Conservation (phyloP, 2,797 vertebrate species). For the Pangasius larnaudii region DNA sequence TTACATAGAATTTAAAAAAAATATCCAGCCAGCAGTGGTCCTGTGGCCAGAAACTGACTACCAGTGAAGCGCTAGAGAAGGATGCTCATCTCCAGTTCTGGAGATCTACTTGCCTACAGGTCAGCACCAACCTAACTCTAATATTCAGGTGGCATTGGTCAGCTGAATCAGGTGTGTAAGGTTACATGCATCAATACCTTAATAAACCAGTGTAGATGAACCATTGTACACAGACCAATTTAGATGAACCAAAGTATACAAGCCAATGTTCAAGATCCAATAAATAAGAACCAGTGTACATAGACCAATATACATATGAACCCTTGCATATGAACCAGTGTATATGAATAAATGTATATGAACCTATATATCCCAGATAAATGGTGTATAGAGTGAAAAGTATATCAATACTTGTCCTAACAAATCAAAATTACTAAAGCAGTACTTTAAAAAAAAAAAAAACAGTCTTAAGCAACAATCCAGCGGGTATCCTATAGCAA, state of each 20-base stretch:
- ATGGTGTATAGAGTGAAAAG: background rate
- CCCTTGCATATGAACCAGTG: background rate
- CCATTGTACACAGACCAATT: background rate
- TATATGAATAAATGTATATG: too few relatives aligned
- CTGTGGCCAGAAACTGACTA: background rate
- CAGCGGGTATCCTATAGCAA: too few relatives aligned
- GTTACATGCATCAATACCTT: too few relatives aligned
- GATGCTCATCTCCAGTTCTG: too few relatives aligned
- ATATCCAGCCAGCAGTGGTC: background rate
- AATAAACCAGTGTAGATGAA: background rate
- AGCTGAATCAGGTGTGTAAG: too few relatives aligned
- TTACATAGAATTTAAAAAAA: background rate
- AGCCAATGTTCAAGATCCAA: too few relatives aligned
- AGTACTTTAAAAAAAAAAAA: background rate
- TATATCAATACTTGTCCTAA: background rate
- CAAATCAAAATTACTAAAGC: background rate
- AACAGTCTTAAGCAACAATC: background rate
- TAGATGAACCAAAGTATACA: too few relatives aligned
- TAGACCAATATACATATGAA: background rate
- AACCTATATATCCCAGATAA: background rate
- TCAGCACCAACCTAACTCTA: too few relatives aligned
- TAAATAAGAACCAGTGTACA: background rate
- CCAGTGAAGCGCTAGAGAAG: too few relatives aligned
- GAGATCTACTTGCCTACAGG: too few relatives aligned
- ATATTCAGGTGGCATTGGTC: too few relatives aligned